phyloP scores from a whole-genome alignment of 2,797 vertebrate species.

The Clamator glandarius region DNA sequence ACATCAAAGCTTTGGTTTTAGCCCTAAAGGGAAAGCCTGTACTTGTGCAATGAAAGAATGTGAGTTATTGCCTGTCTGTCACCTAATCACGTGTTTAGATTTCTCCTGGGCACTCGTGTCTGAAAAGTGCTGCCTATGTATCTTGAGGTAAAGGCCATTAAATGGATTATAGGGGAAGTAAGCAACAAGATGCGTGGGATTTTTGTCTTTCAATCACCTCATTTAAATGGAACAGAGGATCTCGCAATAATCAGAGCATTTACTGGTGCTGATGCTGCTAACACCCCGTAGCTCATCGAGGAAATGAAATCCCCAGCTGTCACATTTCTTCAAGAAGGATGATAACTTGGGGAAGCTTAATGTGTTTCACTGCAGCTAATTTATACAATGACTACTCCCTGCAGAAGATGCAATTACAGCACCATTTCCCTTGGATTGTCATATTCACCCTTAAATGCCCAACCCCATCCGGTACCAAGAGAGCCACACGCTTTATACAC shows the following conservation, averaged over 20 bases:
- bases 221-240: neutral
- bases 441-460: accelerated
- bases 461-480: accelerated
- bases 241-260: neutral
- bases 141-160: neutral
- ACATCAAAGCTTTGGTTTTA: neutral
- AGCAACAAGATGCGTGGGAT: neutral
- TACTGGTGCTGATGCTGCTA: neutral
- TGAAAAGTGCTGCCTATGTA: neutral
- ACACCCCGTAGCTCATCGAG: neutral
- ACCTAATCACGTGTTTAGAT: accelerated
- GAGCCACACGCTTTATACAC: neutral
- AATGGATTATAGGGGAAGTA: neutral
- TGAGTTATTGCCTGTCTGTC: neutral
- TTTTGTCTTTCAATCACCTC: neutral
- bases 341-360: neutral
- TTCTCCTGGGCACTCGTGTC: neutral
- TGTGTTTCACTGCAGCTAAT: neutral
- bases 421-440: neutral
- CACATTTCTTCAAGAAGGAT: neutral
- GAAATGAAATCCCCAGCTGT: neutral
- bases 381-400: neutral
- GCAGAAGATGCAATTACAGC: neutral
- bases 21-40: neutral
- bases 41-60: no score